phyloP scores from a whole-genome alignment of 2,797 vertebrate genomes.

The Siniperca scherzeri region DNA sequence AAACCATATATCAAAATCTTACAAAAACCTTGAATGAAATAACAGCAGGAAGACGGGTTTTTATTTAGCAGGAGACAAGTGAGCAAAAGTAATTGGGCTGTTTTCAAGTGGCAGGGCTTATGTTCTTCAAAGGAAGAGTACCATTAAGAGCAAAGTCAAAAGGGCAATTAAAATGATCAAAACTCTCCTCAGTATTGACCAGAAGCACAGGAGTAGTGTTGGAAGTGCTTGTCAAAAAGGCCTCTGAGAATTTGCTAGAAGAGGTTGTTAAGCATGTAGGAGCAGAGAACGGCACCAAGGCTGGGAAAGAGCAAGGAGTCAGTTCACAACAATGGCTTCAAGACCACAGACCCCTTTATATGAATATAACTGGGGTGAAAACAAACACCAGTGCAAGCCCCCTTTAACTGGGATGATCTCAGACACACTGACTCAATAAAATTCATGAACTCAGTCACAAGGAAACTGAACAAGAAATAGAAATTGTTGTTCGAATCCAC shows the following conservation, averaged over 20 bases:
- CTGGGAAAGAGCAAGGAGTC: conserved; percentile 38
- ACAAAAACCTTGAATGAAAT: conserved; percentile 30
- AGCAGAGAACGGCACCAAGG: conserved; percentile 18
- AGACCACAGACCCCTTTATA: not conserved
- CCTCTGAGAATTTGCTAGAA: conserved; percentile 27
- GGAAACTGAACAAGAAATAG: conserved; percentile 9
- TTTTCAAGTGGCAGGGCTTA: conserved; percentile 56
- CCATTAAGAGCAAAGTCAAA: conserved; percentile 48
- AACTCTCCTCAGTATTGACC: conserved; percentile 57
- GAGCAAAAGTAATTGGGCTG: conserved; percentile 16
- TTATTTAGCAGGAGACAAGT: conserved; percentile 24
- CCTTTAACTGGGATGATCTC: not conserved
- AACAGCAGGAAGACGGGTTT: not conserved
- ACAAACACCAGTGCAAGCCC: not conserved
- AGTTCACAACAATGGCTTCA: conserved; percentile 37
- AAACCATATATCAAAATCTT: conserved; percentile 17
- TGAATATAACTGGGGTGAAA: not conserved
- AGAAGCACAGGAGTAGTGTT: conserved; percentile 24
- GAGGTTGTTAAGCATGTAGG: conserved; percentile 18
- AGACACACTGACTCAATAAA: not conserved
- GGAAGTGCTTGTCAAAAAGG: conserved; percentile 51
- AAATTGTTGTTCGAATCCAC: not conserved
- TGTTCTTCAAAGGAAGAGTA: conserved; percentile 54
- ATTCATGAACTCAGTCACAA: not conserved
- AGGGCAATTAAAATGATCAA: conserved; percentile 61